Base-by-base conservation (phyloP, 2,113 vertebrate species). In the Apus apus region DNA sequence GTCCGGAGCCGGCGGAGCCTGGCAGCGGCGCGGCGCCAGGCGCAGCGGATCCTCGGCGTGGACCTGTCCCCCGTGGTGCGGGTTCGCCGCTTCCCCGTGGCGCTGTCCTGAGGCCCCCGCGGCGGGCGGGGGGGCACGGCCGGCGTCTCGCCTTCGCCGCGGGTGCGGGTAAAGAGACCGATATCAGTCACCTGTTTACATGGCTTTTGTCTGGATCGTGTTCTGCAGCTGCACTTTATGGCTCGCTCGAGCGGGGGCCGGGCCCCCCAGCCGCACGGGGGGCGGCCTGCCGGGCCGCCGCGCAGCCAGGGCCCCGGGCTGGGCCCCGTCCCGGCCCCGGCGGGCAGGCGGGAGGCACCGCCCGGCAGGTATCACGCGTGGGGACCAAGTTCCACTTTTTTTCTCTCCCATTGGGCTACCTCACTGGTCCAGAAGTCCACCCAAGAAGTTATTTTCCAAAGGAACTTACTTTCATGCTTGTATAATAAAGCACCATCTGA, bases 121-220 rank as follows among this genome's bases (percentile, higher is more conserved):
- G 16, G 53, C 14, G 19, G 48, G 38, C n/a, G n/a, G 7, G 23
- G 3, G 13, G 26, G 46, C 5, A 6, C 15, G 29, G 38, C 30
- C 32, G 29, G 32, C 54, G 34, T 25, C 50, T 71, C 50, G 46
- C 27, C 66, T 74, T 38, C 18, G 30, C 58, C 40, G 45, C 38
- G 82, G 46, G 43, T 48, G 84, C 78, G 65, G 87, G 81, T 81
- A 58, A 78, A 93, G 89, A 95, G 64, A 97, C 94, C 71, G 38
- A 56, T 90, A 96, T 94, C 97, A 98, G 97, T 97, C 97, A 94
- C 97, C 97, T 97, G 98, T 98, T 98, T 98, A 98, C 98, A 98
- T 96, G 92, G 90, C 91, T 93, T 94, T 92, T 85, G 96, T 96
- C 96, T 78, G 96, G 97, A 93, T 96, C 94, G 89, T 48, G 97